Evolutionary conservation across 2,113 vertebrate genomes (phyloP), one percentile per base, ranked within the genome.

Genomic region (Bufo gargarizans): DNA sequence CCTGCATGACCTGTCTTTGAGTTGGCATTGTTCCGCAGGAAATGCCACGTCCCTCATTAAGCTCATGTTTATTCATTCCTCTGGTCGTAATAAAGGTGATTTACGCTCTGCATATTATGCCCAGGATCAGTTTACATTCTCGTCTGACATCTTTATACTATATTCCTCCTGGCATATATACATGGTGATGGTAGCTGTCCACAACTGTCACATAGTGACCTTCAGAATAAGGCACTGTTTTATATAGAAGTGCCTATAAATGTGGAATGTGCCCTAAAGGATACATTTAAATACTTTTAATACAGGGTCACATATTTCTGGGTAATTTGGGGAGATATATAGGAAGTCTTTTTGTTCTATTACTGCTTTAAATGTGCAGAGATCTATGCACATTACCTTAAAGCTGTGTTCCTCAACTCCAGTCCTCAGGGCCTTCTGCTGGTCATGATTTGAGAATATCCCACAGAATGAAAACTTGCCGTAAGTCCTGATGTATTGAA

Each of bases 211-310:
- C 45, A 14, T 3, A 47, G 45, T 12, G 8, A 53, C 63, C 47
- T 69, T 17, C 9, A 58, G 56, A 58, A 58, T 3, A 7, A 8
- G 13, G 8, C 56, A 55, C 22, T 59, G n/a, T 56, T 71, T 84
- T 72, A 84, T 55, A 49, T 83, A 63, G 33, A n/a, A 65, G 61
- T 20, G 4, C 55, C 16, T 45, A 84, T 84, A 71, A 72, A 84
- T 55, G 49, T 71, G 49, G 63, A 84, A 72, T 72, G 67, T 84
- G 47, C 8, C 19, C 61, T 45, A 5, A 45, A 10, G 22, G 56
- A 10, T 12, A 67, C 20, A 83, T 12, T 9, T 47, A 65, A n/a
- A 20, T 65, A 1, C 6, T 12, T 67, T 65, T 67, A 71, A 71
- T 84, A 71, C 49, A n/a, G 47, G 50, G 10, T n/a, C 65, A 22